Evolutionary conservation across 1,140 invertebrate species (phyloP), one percentile per base, ranked within the genome.

Genomic region (Vollenhovia emeryi): DNA sequence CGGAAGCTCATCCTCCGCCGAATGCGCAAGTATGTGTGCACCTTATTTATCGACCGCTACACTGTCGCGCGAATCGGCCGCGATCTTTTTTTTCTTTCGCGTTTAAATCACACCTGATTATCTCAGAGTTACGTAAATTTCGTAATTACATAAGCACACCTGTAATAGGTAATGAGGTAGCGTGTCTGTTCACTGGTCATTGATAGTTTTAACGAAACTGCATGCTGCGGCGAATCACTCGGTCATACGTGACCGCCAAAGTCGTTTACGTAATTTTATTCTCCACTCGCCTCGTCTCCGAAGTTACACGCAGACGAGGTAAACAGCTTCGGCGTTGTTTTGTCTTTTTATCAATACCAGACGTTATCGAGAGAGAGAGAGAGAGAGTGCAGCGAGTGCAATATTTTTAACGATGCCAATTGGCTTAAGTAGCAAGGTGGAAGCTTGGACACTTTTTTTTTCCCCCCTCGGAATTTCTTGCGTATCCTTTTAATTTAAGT

Each of bases 61-160:
- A 40, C n/a, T n/a, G 9, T 66, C 27, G 40, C 30, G n/a, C n/a
- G 43, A 13, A 18, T 33, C 9, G 33, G 24, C n/a, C 27, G 4
- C 2, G 18, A 8, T 40, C 7, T 57, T 24, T 55, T 60, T 60
- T 24, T 64, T 48, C 36, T 13, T 30, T n/a, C 15, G 36, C 36
- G 4, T 52, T 80, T 6, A 60, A 75, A 43, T 27, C 33, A 15
- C 13, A n/a, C 40, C 50, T 27, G 24, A 76, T 59, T 71, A 69
- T 57, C 45, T 79, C 21, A 15, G 50, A 55, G 21, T 82, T 82
- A 82, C 66, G 66, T 82, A 82, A 82, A 82, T 82, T 82, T 45
- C n/a, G n/a, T 82, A 71, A 82, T 82, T 82, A 82, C 36, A 15
- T 82, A 82, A 82, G 36, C n/a, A 36, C 4, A 40, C 18, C 2